These are phyloP conservation scores for Lypha dubia DNA, from an alignment of 2,888 invertebrate species.

Conservation along the genomic window DNA sequence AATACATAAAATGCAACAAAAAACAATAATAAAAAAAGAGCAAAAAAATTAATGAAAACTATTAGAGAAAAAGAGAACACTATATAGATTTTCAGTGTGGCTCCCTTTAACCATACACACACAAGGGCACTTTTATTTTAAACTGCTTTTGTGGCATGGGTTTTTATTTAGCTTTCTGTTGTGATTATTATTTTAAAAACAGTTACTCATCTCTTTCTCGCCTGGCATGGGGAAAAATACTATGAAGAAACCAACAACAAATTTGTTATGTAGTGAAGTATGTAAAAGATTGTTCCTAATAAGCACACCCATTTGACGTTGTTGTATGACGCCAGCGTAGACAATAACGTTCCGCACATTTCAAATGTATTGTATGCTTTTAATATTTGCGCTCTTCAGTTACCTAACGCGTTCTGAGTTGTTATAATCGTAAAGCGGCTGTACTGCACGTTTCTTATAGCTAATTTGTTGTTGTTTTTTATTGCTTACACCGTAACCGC, in stretches of 20 bases:
- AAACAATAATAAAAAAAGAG: conserved; percentile 3
- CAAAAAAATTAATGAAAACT: not conserved
- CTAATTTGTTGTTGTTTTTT: conserved; percentile 41
- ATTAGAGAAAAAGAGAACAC: conserved; percentile 23
- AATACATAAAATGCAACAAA: conserved; percentile 22
- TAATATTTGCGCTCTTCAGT: conserved; percentile 71
- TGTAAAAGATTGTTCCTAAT: conserved; percentile 50
- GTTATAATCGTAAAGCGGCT: conserved; percentile 72
- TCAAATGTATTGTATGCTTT: conserved; percentile 67
- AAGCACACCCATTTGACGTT: conserved; percentile 67
- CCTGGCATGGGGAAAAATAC: conserved; percentile 50
- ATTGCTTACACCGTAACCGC: conserved; percentile 63
- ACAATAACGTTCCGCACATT: conserved; percentile 53
- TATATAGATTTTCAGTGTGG: not conserved
- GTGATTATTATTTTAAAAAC: not conserved
- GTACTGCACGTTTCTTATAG: conserved; percentile 50
- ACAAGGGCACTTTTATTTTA: not conserved
- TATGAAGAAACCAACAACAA: not conserved
- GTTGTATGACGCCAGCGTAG: conserved; percentile 30
- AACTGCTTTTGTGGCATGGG: not conserved
- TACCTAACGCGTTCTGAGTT: conserved; percentile 73
- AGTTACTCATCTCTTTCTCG: conserved; percentile 55
- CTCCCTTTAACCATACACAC: not conserved
- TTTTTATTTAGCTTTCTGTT: not conserved
- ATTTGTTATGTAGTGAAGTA: conserved; percentile 58